Evolutionary conservation across 2,797 vertebrate species (phyloP), one percentile per base, ranked within the genome.

Genomic region (Acrocephalus scirpaceus): DNA sequence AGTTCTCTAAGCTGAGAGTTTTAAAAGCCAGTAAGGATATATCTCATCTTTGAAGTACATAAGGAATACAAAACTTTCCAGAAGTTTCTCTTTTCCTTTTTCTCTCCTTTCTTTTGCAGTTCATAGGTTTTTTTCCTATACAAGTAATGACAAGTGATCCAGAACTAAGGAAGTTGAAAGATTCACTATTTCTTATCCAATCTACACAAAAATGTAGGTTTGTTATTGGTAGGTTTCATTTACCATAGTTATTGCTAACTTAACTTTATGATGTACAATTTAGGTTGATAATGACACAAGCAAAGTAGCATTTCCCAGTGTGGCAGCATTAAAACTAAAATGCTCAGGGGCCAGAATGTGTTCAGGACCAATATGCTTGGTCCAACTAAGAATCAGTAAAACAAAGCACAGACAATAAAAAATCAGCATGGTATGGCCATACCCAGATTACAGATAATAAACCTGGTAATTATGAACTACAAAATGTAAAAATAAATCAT

Each of bases 291-390:
- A 64, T 30, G 62, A 54, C 15, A 48, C 4, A 44, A 76, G 7
- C 1, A n/a, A 83, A 86, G 22, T 30, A 21, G 9, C 34, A 81
- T 54, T 48, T 84, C 20, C 26, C 29, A 56, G 18, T 20, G 16
- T 40, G 30, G 10, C 30, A 74, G 4, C 42, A 48, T 64, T 76
- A 70, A 81, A 75, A 26, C 0, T 1, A 65, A 90, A 81, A 62
- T 69, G 2, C 2, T 70, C 5, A 53, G 9, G 1, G 10, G 0
- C 8, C 18, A 79, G 38, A 76, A 64, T 29, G 1, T 32, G 27
- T 53, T 75, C 7, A 23, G 36, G n/a, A 61, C 4, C 7, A 81
- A 88, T 23, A 34, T 16, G 20, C 12, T 16, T 72, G 45, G 67
- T 13, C 16, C 13, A 34, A 9, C 6, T 40, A 51, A 70, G 32